These are phyloP conservation scores for Melolontha melolontha DNA, from an alignment of 2,888 invertebrate species.

Conservation along the genomic window DNA sequence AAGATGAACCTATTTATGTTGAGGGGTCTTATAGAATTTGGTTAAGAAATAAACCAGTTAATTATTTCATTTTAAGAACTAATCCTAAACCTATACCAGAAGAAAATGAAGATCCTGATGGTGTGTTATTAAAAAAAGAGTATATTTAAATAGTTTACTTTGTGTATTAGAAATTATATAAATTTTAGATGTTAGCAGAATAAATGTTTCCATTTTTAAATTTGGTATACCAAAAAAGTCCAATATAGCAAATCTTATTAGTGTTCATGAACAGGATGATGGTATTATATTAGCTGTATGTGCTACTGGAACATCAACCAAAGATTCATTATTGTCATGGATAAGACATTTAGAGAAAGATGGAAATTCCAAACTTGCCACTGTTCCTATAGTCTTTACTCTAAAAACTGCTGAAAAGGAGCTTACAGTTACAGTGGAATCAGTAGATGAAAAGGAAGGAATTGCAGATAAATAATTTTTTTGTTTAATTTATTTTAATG, in stretches of 20 bases:
- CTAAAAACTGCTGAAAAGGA: constrained; percentile 73
- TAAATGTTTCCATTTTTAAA: constrained; percentile 71
- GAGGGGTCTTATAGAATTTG: constrained; percentile 89
- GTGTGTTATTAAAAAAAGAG: constrained; percentile 61
- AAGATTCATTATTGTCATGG: constrained; percentile 95
- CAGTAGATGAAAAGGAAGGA: constrained; percentile 18
- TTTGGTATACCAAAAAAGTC: constrained; percentile 65
- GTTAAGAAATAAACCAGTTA: constrained; percentile 78
- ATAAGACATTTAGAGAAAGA: constrained; percentile 82
- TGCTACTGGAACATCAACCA: constrained; percentile 90
- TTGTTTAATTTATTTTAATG: neutral
- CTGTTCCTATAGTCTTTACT: constrained; percentile 86
- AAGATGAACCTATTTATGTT: constrained; percentile 77
- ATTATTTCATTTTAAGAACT: constrained; percentile 86
- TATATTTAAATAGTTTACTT: no score
- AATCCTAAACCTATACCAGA: constrained; percentile 70
- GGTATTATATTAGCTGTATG: constrained; percentile 89
- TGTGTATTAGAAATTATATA: neutral
- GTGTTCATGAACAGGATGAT: constrained; percentile 93
- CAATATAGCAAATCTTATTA: constrained; percentile 66
- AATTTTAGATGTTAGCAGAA: constrained; percentile 77
- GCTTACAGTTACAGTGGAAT: constrained; percentile 48
- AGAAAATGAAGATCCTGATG: constrained; percentile 73
- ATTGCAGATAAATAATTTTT: constrained; percentile 23
- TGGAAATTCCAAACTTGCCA: constrained; percentile 78